Percentiles rank a stretch among this genome's conserved stretches.
phyloP scores from a whole-genome alignment of 1,140 invertebrate genomes.

The Micrasema longulum region DNA sequence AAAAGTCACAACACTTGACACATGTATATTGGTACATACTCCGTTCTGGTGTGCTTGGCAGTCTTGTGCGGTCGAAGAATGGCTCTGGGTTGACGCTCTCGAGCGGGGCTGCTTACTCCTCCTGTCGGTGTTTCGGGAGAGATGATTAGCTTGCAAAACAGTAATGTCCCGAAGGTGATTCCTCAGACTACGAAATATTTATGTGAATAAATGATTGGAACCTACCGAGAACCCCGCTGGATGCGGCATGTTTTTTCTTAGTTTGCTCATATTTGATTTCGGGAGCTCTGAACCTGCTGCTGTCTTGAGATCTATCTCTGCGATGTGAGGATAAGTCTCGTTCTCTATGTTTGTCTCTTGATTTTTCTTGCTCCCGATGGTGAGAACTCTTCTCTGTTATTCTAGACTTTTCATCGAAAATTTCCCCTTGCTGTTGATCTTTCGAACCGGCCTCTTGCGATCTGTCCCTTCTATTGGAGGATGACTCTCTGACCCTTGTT shows the following conservation, averaged over 20 bases:
- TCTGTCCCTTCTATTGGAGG: constrained; percentile 10
- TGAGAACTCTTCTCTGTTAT: neutral
- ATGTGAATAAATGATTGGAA: no score
- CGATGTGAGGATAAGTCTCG: neutral
- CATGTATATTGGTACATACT: constrained; percentile 54
- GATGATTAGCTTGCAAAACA: no score
- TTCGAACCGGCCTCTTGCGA: constrained; percentile 4
- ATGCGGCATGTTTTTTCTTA: constrained; percentile 8
- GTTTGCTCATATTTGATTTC: no score
- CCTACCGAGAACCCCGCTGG: constrained; percentile 12
- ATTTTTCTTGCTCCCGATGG: neutral
- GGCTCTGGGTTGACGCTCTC: neutral
- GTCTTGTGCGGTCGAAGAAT: constrained; percentile 1
- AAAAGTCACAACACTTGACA: constrained; percentile 48
- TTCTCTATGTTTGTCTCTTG: constrained; percentile 9
- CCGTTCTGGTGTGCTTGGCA: constrained; percentile 46
- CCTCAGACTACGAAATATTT: constrained; percentile 1
- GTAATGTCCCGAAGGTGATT: no score
- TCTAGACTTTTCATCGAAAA: neutral
- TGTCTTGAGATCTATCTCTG: constrained; percentile 26
- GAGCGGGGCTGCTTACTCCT: neutral
- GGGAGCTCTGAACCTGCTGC: neutral
- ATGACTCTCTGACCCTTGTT: constrained; percentile 14
- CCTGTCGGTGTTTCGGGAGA: no score
- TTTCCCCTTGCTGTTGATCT: neutral